Evolutionary conservation across 2,888 invertebrate genomes (phyloP), one percentile per base, ranked within the genome.

Genomic region (Iphiclides podalirius): DNA sequence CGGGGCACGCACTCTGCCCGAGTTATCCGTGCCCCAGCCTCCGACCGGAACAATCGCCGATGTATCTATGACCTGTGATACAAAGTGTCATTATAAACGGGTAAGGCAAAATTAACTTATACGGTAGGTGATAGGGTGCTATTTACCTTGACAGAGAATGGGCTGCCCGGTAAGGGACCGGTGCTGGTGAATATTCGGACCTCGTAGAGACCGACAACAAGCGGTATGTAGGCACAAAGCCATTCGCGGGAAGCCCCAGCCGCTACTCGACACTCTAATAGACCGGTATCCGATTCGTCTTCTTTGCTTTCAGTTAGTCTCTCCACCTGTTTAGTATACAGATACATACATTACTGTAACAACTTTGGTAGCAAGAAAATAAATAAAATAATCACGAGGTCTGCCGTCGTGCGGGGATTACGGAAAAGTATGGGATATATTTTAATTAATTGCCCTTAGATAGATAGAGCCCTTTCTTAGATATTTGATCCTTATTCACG

Each of bases 181-280:
- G 88, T 78, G 0, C 89, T 71, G 17, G 92, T 92, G 61, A 93
- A 94, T 58, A 98, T 94, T 54, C 95, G 90, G 23, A 98, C 93
- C 75, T 97, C 96, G 72, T 97, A 98, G 33, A 94, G 91, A 0
- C 98, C 98, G n/a, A 96, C 95, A 65, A 96, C 96, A 0, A 94
- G 92, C 0, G 98, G 98, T 1, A 94, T 93, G 79, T 98, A 99
- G 0, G 96, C 94, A 39, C 98, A 96, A 54, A 94, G 93, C 92
- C 95, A 98, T 59, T 96, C 94, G 0, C 95, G 94, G 74, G 90
- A 94, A 80, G 90, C 91, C 8, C 91, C 85, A 0, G 89, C 81
- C 34, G 67, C 92, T 75, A 85, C 92, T 52, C 90, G 90, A 74
- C 89, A 93, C 70, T 91, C 95, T 67, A 93, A 60, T 1, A 89